Base-by-base conservation (phyloP, 2,797 vertebrate genomes). In the Prunella strophiata region DNA sequence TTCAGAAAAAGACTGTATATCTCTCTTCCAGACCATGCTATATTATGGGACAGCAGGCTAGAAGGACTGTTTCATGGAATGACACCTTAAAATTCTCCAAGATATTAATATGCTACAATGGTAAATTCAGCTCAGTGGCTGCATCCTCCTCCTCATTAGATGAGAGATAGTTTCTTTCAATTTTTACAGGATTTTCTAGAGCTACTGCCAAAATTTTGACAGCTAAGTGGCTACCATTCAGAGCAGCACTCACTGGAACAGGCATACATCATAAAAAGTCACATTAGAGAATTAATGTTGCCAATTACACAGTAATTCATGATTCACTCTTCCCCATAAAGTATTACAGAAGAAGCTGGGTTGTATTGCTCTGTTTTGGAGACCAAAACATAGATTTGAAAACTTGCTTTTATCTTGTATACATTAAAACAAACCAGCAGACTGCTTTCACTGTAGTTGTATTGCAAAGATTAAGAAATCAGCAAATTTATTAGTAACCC, bases 201-300 rank as follows among this genome's bases (percentile, higher is more conserved):
- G 52, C 68, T 77, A 62, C 68, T 93, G 89, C 78, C 88, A 91
- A 91, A 91, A 77, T 67, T 76, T 30, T 94, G 92, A 92, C 91
- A 91, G 82, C 55, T 78, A 81, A 77, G 75, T 30, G 50, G 79
- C 68, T 83, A 74, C 72, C 50, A 83, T 85, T 96, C 79, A 83
- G 63, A 92, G 58, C 34, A 93, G 78, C 23, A 50, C 55, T 77
- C 50, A 67, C 40, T 86, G 83, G 25, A 94, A 85, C 43, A 85
- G 27, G 21, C 55, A 58, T 8, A 36, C 12, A 68, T 40, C 61
- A 66, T 10, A 76, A 75, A 57, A 62, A 65, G 51, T 55, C 27
- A 7, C 21, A 22, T 65, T 51, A 72, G 32, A 76, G 77, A 82
- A 83, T 45, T 80, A 42, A n/a, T 34, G 42, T 30, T 68, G 34